Conservation (phyloP, 2,888 invertebrate genomes). For the Cantharis rustica region DNA sequence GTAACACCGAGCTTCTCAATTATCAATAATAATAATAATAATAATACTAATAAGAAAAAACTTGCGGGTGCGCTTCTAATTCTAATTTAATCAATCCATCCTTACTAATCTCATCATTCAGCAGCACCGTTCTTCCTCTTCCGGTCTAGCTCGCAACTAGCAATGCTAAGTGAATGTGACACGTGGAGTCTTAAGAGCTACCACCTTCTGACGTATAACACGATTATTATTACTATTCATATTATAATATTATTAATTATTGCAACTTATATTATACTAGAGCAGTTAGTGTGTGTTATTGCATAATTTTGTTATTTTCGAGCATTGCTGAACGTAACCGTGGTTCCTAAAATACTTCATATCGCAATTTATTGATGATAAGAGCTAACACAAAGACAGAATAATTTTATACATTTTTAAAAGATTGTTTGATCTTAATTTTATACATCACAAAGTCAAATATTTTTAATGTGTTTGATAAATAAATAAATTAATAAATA, state of each 20-base stretch:
- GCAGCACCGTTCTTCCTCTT: conserved; percentile 29
- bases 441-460: conserved; percentile 38
- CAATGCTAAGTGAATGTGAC: conserved; percentile 58
- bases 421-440: conserved; percentile 37
- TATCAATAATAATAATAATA: conserved; percentile 5
- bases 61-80: conserved; percentile 23
- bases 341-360: conserved; percentile 58
- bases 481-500: not conserved
- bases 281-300: conserved; percentile 54
- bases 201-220: conserved; percentile 56
- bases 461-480: conserved; percentile 11
- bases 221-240: conserved; percentile 61
- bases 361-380: conserved; percentile 49
- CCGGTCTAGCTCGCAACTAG: conserved; percentile 44
- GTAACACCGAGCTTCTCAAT: conserved; percentile 20
- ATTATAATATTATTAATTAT: conserved; percentile 50
- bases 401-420: conserved; percentile 35
- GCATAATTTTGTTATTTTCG: conserved; percentile 42
- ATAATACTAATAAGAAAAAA: not conserved
- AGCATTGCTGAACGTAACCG: conserved; percentile 51
- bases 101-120: conserved; percentile 21
- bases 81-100: conserved; percentile 11
- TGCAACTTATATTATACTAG: conserved; percentile 48
- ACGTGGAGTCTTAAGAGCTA: conserved; percentile 49
- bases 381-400: conserved; percentile 11